phyloP scores from a whole-genome alignment of 2,888 invertebrate species.

The Campoplex capitator region DNA sequence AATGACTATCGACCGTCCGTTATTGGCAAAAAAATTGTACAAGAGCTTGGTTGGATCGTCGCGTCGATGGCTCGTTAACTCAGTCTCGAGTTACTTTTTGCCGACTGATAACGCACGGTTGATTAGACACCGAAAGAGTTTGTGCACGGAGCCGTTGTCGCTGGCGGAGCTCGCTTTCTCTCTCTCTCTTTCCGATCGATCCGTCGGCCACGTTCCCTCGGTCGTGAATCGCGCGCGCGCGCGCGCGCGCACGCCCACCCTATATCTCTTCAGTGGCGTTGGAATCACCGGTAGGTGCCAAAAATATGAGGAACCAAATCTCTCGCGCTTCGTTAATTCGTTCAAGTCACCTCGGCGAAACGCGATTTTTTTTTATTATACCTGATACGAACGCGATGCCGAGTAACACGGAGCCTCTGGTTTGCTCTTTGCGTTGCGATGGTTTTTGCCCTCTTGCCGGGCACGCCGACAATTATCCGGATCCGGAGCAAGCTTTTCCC shows the following conservation, averaged over 20 bases:
- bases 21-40: not conserved
- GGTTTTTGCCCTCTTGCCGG: slow-evolving; percentile 32
- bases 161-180: not conserved
- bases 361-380: not conserved
- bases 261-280: slow-evolving; percentile 19
- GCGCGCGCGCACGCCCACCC: not conserved
- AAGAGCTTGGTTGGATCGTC: not conserved
- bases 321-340: not conserved
- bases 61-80: too few species aligned
- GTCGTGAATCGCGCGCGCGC: not conserved
- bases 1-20: not conserved
- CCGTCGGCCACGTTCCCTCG: not conserved
- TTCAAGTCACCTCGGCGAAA: not conserved
- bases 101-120: slow-evolving; percentile 14
- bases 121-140: slow-evolving; percentile 15
- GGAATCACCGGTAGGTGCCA: slow-evolving; percentile 26
- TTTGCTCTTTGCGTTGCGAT: slow-evolving; percentile 6
- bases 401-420: not conserved
- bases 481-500: slow-evolving; percentile 60
- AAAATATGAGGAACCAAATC: slow-evolving; percentile 34
- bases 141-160: not conserved
- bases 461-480: slow-evolving; percentile 47
- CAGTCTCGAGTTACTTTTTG: not conserved
- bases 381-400: not conserved
- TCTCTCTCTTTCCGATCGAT: slow-evolving; percentile 16